Conservation (phyloP, 2,888 invertebrate species). For the Drosophila suboccidentalis region DNA sequence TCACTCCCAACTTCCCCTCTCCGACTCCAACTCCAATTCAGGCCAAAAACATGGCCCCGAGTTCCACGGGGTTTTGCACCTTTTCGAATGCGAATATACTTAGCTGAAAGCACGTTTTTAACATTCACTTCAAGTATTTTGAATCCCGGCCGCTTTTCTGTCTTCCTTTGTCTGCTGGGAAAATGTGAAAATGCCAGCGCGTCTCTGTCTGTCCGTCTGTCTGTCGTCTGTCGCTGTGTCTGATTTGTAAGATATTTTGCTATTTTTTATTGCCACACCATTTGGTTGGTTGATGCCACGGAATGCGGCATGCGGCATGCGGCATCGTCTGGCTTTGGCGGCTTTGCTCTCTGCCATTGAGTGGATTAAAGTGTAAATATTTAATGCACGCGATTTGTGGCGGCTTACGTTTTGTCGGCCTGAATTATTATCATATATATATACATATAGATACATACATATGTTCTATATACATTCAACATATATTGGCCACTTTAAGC, state of each 20-base stretch:
- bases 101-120: slow-evolving; percentile 62
- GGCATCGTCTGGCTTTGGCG: slow-evolving; percentile 50
- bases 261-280: slow-evolving; percentile 77
- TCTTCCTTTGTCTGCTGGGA: slow-evolving; percentile 65
- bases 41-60: neutral
- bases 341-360: slow-evolving; percentile 73
- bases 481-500: neutral
- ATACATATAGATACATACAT: slow-evolving; percentile 5
- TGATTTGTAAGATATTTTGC: slow-evolving; percentile 78
- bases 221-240: slow-evolving; percentile 62
- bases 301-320: slow-evolving; percentile 21
- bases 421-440: slow-evolving; percentile 63
- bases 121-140: slow-evolving; percentile 66
- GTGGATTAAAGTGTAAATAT: slow-evolving; percentile 80
- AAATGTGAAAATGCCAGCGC: slow-evolving; percentile 55
- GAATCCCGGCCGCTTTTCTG: slow-evolving; percentile 36
- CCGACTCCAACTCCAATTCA: neutral
- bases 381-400: slow-evolving; percentile 76
- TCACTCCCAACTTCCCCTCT: neutral
- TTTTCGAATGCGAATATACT: slow-evolving; percentile 24
- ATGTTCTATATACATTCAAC: neutral
- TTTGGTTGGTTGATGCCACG: slow-evolving; percentile 31
- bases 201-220: slow-evolving; percentile 20
- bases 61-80: neutral
- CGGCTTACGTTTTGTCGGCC: slow-evolving; percentile 63